These are phyloP conservation scores for Orchesella cincta DNA, from an alignment of 1,140 invertebrate genomes.

Conservation along the genomic window DNA sequence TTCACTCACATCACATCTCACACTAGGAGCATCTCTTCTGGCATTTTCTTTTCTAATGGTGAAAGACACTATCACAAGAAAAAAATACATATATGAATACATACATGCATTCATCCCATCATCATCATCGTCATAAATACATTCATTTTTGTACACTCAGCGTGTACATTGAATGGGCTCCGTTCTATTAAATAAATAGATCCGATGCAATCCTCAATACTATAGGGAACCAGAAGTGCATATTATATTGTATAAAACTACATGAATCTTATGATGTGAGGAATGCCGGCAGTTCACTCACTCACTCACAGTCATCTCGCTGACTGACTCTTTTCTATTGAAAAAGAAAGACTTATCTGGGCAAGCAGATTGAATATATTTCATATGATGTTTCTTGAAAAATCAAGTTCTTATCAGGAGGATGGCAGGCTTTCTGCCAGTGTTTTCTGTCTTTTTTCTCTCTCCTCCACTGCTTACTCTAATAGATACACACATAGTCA, in stretches of 20 bases:
- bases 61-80: conserved; percentile 20
- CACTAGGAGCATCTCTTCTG: neutral
- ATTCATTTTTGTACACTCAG: neutral
- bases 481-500: neutral
- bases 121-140: conserved; percentile 3
- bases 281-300: conserved; percentile 45
- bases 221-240: neutral
- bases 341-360: conserved; percentile 49
- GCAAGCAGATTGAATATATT: conserved; percentile 52
- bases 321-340: conserved; percentile 5
- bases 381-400: conserved; percentile 51
- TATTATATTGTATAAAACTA: neutral
- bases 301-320: conserved; percentile 39
- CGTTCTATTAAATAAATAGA: neutral
- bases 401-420: conserved; percentile 51
- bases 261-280: too few relatives aligned
- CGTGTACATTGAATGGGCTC: neutral
- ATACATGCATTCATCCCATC: conserved; percentile 22
- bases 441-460: conserved; percentile 48
- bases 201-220: conserved; percentile 17
- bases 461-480: neutral
- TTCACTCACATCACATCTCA: neutral
- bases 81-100: conserved; percentile 9
- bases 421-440: conserved; percentile 50
- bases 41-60: conserved; percentile 19